A percentile compares a stretch with the other conserved stretches of the same genome.
phyloP scores from a whole-genome alignment of 2,888 invertebrate species.

The Dinocampus coccinellae region DNA sequence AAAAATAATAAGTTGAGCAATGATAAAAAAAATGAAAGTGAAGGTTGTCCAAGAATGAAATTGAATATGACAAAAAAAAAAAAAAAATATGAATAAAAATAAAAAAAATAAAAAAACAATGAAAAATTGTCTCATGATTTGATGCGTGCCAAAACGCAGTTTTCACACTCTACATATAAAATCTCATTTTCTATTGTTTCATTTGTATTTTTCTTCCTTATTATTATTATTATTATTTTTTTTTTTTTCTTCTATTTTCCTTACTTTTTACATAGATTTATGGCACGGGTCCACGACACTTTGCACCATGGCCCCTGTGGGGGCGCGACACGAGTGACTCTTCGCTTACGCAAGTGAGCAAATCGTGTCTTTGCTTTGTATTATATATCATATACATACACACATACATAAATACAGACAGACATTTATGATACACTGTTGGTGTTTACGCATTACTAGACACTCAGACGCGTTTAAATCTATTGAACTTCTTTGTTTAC shows the following conservation, averaged over 20 bases:
- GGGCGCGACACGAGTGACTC: conserved; percentile 30
- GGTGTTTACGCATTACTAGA: conserved; percentile 39
- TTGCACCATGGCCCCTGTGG: conserved; percentile 43
- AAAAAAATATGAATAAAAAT: too few species aligned
- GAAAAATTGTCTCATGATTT: conserved; percentile 37
- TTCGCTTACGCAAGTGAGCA: conserved; percentile 41
- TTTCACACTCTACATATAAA: conserved; percentile 46
- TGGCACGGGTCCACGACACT: conserved; percentile 50
- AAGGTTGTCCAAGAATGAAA: too few species aligned
- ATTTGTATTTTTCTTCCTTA: too few species aligned
- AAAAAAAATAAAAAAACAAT: conserved; percentile 24
- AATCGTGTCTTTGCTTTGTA: conserved; percentile 3
- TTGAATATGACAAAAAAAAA: too few species aligned
- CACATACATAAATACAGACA: too few species aligned
- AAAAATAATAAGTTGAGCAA: not conserved
- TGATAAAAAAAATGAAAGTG: not conserved
- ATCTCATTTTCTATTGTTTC: conserved; percentile 35
- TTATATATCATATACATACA: conserved; percentile 7
- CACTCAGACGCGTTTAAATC: conserved; percentile 40
- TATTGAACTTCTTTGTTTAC: not conserved
- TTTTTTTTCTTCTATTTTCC: conserved; percentile 43
- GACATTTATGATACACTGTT: too few species aligned
- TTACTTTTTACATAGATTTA: conserved; percentile 43
- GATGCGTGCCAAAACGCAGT: conserved; percentile 48
- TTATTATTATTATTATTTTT: conserved; percentile 52